A percentile compares a stretch with the other conserved stretches of the same genome.
These are phyloP conservation scores for Diaphora mendica DNA, from an alignment of 2,888 invertebrate genomes.

Conservation along the genomic window DNA sequence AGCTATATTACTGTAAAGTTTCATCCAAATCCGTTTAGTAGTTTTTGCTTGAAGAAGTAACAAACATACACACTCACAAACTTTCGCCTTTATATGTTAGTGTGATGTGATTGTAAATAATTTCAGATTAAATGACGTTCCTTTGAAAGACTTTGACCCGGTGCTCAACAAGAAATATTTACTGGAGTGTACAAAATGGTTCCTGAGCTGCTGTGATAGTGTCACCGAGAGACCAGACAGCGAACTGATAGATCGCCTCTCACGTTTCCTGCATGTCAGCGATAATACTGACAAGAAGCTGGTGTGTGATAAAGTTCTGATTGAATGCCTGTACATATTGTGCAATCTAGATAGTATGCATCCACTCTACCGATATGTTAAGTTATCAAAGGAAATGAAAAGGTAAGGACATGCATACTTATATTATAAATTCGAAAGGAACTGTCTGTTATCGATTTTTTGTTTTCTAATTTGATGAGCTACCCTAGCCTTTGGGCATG, in stretches of 20 bases:
- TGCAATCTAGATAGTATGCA: slow-evolving; percentile 88
- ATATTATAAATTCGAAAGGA: no score
- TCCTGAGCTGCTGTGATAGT: slow-evolving; percentile 87
- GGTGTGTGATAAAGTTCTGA: slow-evolving; percentile 77
- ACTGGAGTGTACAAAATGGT: slow-evolving; percentile 90
- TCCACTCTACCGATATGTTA: slow-evolving; percentile 84
- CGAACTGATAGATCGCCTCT: slow-evolving; percentile 41
- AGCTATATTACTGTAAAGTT: no score
- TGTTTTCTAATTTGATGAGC: no score
- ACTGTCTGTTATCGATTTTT: background rate
- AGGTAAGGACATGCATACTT: slow-evolving; percentile 66
- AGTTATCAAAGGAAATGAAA: slow-evolving; percentile 72
- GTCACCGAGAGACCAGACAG: slow-evolving; percentile 53
- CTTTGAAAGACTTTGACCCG: slow-evolving; percentile 87
- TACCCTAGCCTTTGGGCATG: no score
- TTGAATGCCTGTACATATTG: slow-evolving; percentile 90
- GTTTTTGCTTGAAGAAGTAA: no score
- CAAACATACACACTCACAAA: no score
- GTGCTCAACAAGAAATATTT: slow-evolving; percentile 90
- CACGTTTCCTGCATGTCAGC: slow-evolving; percentile 44
- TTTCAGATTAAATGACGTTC: slow-evolving; percentile 87
- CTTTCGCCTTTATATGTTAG: no score
- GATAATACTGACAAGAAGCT: slow-evolving; percentile 46
- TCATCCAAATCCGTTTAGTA: no score
- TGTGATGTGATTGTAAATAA: slow-evolving; percentile 23